These are phyloP conservation scores for Carassius auratus DNA, from an alignment of 2,113 vertebrate genomes.

Conservation along the genomic window DNA sequence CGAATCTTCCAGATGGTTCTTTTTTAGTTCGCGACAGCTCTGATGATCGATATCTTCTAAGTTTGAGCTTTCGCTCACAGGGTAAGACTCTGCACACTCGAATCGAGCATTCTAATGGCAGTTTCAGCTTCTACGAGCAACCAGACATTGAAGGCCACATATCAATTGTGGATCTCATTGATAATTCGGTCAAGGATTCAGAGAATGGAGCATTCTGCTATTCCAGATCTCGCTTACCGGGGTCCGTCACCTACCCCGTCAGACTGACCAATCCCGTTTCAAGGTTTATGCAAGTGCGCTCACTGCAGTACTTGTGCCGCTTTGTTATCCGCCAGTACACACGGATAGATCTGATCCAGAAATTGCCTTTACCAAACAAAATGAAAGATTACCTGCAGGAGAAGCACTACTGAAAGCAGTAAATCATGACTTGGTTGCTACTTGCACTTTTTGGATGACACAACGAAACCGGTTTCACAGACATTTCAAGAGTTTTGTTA, in stretches of 20 bases:
- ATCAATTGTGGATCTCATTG: slow-evolving; percentile 95
- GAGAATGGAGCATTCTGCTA: slow-evolving; percentile 98
- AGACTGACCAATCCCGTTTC: slow-evolving; percentile 96
- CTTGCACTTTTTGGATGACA: slow-evolving; percentile 82
- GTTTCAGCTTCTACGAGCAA: slow-evolving; percentile 99
- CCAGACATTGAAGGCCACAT: slow-evolving; percentile 97
- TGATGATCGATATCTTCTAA: slow-evolving; percentile 94
- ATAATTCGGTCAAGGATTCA: slow-evolving; percentile 97
- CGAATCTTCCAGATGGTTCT: slow-evolving; percentile 90
- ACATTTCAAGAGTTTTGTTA: slow-evolving; percentile 76
- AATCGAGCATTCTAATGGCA: slow-evolving; percentile 97
- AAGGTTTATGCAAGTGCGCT: slow-evolving; percentile 98
- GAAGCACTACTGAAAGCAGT: slow-evolving; percentile 89
- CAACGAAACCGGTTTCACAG: slow-evolving; percentile 80
- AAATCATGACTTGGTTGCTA: slow-evolving; percentile 69
- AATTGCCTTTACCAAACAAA: slow-evolving; percentile 98
- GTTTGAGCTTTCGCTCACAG: slow-evolving; percentile 96
- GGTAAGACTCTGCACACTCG: slow-evolving; percentile 96
- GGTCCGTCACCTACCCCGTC: slow-evolving; percentile 95
- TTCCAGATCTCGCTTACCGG: slow-evolving; percentile 93
- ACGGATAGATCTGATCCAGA: slow-evolving; percentile 97
- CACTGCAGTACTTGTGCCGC: slow-evolving; percentile 96
- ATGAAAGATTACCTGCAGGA: slow-evolving; percentile 94
- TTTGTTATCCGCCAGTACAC: slow-evolving; percentile 99
- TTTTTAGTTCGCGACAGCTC: slow-evolving; percentile 97